phyloP scores from a whole-genome alignment of 2,113 vertebrate genomes.

The Oceanites oceanicus region DNA sequence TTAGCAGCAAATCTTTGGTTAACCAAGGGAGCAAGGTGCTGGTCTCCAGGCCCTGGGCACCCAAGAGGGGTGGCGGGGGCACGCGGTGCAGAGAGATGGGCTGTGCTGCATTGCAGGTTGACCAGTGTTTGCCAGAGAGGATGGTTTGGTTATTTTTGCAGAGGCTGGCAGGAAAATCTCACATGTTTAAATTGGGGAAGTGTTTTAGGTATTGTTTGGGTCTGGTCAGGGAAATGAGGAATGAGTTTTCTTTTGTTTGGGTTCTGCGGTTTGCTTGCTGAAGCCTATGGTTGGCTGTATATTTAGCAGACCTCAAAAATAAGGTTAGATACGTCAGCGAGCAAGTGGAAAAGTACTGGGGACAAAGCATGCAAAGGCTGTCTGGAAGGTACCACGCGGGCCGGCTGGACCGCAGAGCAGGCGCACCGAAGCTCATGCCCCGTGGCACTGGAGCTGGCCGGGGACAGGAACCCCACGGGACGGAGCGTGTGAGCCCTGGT shows the following conservation, averaged over 20 bases:
- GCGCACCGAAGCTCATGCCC: not conserved
- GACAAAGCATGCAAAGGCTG: not conserved
- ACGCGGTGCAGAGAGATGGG: fast-evolving
- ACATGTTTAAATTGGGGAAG: conserved; percentile 44
- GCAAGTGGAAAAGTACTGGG: conserved; percentile 26
- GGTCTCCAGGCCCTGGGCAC: not conserved
- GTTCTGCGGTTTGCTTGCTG: conserved; percentile 40
- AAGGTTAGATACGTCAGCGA: not conserved
- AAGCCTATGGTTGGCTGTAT: not conserved
- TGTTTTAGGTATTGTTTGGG: conserved; percentile 8
- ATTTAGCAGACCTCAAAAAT: not conserved
- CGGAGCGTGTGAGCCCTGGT: fast-evolving
- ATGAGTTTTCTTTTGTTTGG: conserved; percentile 59
- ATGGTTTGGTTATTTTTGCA: not conserved
- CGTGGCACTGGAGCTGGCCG: fast-evolving
- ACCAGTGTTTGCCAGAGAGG: not conserved
- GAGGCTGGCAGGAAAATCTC: not conserved
- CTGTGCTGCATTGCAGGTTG: not conserved
- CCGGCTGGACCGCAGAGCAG: not conserved
- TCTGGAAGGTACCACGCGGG: not conserved
- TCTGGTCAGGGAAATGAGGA: conserved; percentile 42
- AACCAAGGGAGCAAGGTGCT: not conserved
- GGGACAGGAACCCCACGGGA: fast-evolving
- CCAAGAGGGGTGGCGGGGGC: not conserved
- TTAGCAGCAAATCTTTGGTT: not conserved